Evolutionary conservation across 2,113 vertebrate species (phyloP).

Genomic region (Leucopsar rothschildi): DNA sequence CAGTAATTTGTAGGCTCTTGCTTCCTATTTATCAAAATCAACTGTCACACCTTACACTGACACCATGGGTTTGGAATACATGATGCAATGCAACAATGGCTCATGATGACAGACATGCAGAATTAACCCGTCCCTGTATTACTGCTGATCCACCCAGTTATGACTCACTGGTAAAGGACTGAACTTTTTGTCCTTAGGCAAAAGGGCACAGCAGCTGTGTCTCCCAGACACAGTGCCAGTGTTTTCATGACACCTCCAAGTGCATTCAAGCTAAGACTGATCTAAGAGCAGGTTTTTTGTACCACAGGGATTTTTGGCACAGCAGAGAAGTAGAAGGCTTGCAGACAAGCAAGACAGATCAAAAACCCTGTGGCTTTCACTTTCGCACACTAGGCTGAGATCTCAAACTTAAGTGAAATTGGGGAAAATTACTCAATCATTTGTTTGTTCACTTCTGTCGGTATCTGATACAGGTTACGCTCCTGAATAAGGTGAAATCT

Average conservation of each 20-base stretch:
- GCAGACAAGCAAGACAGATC: not conserved
- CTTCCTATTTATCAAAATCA: not conserved
- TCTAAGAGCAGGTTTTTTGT: not conserved
- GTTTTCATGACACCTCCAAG: not conserved
- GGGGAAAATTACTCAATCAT: not conserved
- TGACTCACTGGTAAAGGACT: not conserved
- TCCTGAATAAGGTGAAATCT: not conserved
- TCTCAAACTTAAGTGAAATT: not conserved
- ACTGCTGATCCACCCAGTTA: not conserved
- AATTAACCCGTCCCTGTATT: not conserved
- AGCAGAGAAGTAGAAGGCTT: not conserved
- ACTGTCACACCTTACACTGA: not conserved
- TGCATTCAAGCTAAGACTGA: not conserved
- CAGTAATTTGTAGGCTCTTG: slow-evolving; percentile 2
- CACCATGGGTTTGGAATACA: not conserved
- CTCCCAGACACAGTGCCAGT: not conserved
- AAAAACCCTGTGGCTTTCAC: not conserved
- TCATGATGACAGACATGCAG: accelerated
- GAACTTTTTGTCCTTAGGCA: not conserved
- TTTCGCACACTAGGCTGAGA: not conserved
- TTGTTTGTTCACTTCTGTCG: not conserved
- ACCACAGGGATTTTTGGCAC: not conserved
- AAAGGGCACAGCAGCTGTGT: not conserved
- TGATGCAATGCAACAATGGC: not conserved
- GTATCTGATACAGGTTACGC: not conserved